Evolutionary conservation across 2,113 vertebrate species (phyloP).

Genomic region (Clupea harengus): DNA sequence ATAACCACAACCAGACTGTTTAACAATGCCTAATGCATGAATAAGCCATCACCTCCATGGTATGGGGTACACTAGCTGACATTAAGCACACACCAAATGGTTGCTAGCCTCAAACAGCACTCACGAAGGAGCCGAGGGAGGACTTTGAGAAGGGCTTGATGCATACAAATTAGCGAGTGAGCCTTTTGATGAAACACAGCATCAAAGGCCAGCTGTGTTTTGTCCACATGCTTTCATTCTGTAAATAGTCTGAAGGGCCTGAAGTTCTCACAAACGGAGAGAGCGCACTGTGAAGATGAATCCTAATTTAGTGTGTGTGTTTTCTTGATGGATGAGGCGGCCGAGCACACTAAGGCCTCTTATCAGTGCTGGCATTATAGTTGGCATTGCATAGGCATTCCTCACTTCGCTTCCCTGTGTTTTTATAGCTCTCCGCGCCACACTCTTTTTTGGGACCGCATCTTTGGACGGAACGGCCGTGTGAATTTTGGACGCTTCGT

Average conservation of each 20-base stretch:
- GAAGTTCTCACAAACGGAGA: conserved; percentile 24
- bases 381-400: conserved; percentile 52
- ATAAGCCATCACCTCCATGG: conserved; percentile 25
- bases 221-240: conserved; percentile 28
- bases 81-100: not conserved
- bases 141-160: not conserved
- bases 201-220: conserved; percentile 25
- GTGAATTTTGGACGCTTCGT: conserved; percentile 17
- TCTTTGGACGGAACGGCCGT: not conserved
- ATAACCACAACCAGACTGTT: conserved; percentile 25
- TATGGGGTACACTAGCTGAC: conserved; percentile 11
- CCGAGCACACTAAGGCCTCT: conserved; percentile 40
- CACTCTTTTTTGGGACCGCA: not conserved
- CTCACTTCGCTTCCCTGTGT: conserved; percentile 27
- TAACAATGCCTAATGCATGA: conserved; percentile 24
- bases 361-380: conserved; percentile 50
- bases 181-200: conserved; percentile 3
- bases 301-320: conserved; percentile 11
- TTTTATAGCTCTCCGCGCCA: not conserved
- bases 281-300: conserved; percentile 4
- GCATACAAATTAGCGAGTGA: not conserved
- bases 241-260: conserved; percentile 22
- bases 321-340: conserved; percentile 43
- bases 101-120: not conserved
- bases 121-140: not conserved